Evolutionary conservation across 2,113 vertebrate species (phyloP), one percentile per base, ranked within the genome.

Genomic region (Platycercus adscitus): DNA sequence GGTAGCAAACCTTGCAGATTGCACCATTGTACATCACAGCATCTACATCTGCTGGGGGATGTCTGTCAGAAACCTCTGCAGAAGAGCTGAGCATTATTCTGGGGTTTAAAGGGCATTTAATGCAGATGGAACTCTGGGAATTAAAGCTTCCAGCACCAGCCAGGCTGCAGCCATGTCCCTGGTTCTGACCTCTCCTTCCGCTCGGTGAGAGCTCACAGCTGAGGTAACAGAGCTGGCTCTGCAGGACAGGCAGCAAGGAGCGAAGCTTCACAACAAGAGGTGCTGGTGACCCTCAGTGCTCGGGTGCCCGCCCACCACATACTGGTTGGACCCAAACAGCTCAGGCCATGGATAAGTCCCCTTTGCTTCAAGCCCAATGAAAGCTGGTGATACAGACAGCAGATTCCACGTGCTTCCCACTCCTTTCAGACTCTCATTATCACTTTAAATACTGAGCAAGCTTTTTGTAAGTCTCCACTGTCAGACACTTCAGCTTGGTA

Each of bases 11-110:
- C 55, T 78, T 63, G 58, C 66, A 60, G 17, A 35, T 1, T 31
- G 37, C 61, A 46, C 10, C 14, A 28, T 11, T 2, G 0, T 16
- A 0, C 10, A 66, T 13, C 24, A 20, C 25, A 23, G 53, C 2
- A 0, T 5, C 43, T 24, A 29, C 46, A 72, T 15, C n/a, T 70
- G 11, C 76, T 19, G 18, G 13, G 53, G 66, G 52, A 2, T 24
- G 37, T 46, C 47, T 56, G n/a, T 33, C 65, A 73, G 79, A 82
- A 85, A 72, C 13, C 31, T 35, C 0, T 1, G 23, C 17, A 26
- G 44, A 94, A 81, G 58, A 41, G 14, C 3, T 16, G 49, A 85
- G 10, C 18, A 35, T 39, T 61, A 46, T 7, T 33, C 66, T 58
- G 29, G 7, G 16, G 70, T 61, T 46, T 23, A 3, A 46, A 69